Conservation (phyloP, 1,140 invertebrate genomes). For the Scaptomyza hsui region DNA sequence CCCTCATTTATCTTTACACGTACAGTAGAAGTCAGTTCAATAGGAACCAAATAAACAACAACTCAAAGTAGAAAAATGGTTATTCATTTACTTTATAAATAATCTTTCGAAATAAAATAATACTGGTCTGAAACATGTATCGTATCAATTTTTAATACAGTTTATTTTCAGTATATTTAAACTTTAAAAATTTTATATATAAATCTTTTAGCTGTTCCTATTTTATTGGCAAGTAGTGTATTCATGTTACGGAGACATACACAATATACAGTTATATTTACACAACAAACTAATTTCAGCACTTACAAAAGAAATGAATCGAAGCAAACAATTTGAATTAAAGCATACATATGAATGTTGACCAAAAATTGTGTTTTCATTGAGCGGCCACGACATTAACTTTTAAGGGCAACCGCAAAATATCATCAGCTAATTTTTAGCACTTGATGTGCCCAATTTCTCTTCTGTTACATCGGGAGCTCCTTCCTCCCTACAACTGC, state of each 20-base stretch:
- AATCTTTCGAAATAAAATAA: not conserved
- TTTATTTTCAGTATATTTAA: too few species aligned
- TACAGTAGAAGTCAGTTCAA: not conserved
- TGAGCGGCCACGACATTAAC: slow-evolving; percentile 39
- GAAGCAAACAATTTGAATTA: slow-evolving; percentile 15
- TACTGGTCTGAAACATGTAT: too few species aligned
- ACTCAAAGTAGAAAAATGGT: not conserved
- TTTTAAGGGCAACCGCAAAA: slow-evolving; percentile 61
- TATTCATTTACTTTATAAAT: too few species aligned
- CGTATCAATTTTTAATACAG: too few species aligned
- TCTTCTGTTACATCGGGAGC: slow-evolving; percentile 28
- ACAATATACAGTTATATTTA: slow-evolving; percentile 38
- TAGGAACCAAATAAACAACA: not conserved
- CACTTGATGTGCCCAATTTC: slow-evolving; percentile 64
- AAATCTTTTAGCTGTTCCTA: not conserved
- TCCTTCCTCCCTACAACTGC: slow-evolving; percentile 28
- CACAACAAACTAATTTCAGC: slow-evolving; percentile 47
- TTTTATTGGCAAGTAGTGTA: not conserved
- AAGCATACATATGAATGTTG: not conserved
- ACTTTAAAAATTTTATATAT: not conserved
- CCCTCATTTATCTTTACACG: slow-evolving; percentile 11
- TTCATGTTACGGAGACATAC: not conserved
- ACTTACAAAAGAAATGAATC: slow-evolving; percentile 28
- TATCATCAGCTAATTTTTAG: slow-evolving; percentile 50
- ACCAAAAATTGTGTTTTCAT: slow-evolving; percentile 17